phyloP scores from a whole-genome alignment of 2,797 vertebrate genomes.

The Scolopax rusticola region DNA sequence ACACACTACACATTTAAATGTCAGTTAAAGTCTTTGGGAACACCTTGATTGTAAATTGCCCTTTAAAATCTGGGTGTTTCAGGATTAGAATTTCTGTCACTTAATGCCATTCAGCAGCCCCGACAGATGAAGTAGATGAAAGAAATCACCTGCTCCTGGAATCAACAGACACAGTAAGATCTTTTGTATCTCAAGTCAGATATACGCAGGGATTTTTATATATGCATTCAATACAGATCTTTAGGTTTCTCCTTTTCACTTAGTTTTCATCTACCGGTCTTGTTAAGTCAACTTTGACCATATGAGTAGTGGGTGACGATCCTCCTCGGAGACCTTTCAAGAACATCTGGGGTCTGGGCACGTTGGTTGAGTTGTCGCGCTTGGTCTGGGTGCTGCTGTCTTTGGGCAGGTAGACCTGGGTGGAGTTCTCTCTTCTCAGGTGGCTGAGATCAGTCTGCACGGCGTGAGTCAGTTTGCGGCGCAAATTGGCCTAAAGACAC shows the following conservation, averaged over 20 bases:
- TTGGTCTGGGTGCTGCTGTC: slow-evolving; percentile 81
- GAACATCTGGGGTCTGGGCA: slow-evolving; percentile 85
- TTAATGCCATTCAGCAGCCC: neutral
- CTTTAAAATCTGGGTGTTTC: neutral
- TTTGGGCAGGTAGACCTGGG: slow-evolving; percentile 87
- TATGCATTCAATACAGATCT: neutral
- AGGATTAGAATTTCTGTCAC: neutral
- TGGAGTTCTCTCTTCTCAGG: slow-evolving; percentile 87
- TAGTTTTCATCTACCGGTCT: slow-evolving; percentile 85
- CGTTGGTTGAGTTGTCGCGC: slow-evolving; percentile 76
- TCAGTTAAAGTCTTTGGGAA: neutral
- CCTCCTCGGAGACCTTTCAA: slow-evolving; percentile 86
- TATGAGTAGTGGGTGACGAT: slow-evolving; percentile 37
- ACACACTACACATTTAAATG: neutral
- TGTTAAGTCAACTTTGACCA: slow-evolving; percentile 86
- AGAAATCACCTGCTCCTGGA: neutral
- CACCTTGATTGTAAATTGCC: neutral
- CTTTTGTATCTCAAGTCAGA: neutral
- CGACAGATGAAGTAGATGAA: neutral
- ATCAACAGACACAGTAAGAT: neutral
- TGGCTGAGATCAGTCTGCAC: slow-evolving; percentile 90
- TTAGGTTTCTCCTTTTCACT: neutral
- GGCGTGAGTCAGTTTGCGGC: slow-evolving; percentile 83
- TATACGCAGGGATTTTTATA: neutral
- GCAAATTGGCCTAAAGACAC: slow-evolving; percentile 86